Evolutionary conservation across 2,888 invertebrate species (phyloP).

Genomic region (Macaria liturata): DNA sequence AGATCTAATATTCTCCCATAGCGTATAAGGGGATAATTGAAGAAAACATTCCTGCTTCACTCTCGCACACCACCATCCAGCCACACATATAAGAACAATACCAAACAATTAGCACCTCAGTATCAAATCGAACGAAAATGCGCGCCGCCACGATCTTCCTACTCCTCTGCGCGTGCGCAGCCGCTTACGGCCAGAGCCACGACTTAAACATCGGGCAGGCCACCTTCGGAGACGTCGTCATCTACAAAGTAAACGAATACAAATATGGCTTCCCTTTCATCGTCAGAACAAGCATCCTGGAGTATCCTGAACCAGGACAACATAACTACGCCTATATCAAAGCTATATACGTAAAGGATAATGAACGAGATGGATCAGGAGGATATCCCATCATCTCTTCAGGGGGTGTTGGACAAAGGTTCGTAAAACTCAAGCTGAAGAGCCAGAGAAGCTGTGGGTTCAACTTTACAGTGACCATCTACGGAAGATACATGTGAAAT

Average conservation of each 20-base stretch:
- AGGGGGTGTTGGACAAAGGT: conserved; percentile 71
- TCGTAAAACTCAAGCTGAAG: conserved; percentile 70
- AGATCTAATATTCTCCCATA: too few relatives aligned
- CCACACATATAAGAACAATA: conserved; percentile 62
- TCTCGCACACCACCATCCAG: conserved; percentile 49
- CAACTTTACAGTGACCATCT: conserved; percentile 72
- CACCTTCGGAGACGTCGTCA: conserved; percentile 63
- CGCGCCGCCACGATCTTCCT: conserved; percentile 46
- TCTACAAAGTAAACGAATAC: conserved; percentile 60
- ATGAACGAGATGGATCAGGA: conserved; percentile 60
- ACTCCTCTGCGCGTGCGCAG: conserved; percentile 53
- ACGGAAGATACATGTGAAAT: conserved; percentile 57
- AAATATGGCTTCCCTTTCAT: conserved; percentile 71
- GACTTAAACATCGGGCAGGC: conserved; percentile 61
- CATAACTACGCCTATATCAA: conserved; percentile 64
- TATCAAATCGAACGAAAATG: conserved; percentile 65
- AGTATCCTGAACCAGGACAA: conserved; percentile 63
- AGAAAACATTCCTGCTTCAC: conserved; percentile 35
- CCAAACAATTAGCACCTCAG: conserved; percentile 56
- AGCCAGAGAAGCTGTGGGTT: conserved; percentile 66
- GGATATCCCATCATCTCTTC: conserved; percentile 65
- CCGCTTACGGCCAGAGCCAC: conserved; percentile 60
- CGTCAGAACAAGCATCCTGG: conserved; percentile 57
- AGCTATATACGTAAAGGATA: conserved; percentile 66
- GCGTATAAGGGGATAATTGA: too few relatives aligned